Percentiles rank a stretch among this genome's conserved stretches.
phyloP scores from a whole-genome alignment of 2,888 invertebrate species.

The Eudasyphora cyanicolor region DNA sequence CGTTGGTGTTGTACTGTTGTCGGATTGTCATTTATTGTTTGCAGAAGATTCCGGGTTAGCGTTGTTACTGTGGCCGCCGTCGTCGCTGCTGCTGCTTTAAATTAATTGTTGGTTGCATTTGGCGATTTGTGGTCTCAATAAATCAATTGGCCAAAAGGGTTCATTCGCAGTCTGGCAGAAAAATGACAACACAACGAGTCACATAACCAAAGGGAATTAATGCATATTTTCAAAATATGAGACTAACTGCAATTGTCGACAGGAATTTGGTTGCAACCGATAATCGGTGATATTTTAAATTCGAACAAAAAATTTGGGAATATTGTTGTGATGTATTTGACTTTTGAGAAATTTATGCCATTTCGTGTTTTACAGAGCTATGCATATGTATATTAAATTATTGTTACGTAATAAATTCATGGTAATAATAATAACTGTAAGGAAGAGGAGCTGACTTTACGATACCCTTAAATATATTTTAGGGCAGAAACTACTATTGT shows the following conservation, averaged over 20 bases:
- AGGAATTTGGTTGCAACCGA: background rate
- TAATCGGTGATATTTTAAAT: too few relatives aligned
- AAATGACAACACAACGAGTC: background rate
- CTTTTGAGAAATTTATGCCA: too few relatives aligned
- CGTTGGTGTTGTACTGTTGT: conserved; percentile 20
- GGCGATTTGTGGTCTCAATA: conserved; percentile 72
- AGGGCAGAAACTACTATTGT: too few relatives aligned
- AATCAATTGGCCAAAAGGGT: conserved; percentile 72
- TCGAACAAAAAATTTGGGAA: too few relatives aligned
- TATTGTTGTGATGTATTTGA: too few relatives aligned
- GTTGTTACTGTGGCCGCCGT: too few relatives aligned
- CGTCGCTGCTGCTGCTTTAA: conserved; percentile 48
- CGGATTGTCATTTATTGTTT: conserved; percentile 61
- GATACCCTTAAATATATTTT: too few relatives aligned
- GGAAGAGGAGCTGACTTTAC: too few relatives aligned
- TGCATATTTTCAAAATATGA: conserved; percentile 3
- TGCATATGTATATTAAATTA: too few relatives aligned
- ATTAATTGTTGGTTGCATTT: conserved; percentile 74
- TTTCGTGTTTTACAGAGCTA: too few relatives aligned
- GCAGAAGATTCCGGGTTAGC: conserved; percentile 48
- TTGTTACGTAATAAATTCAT: too few relatives aligned
- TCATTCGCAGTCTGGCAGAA: background rate
- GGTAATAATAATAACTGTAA: too few relatives aligned
- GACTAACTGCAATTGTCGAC: background rate
- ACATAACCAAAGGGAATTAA: background rate